Evolutionary conservation across 2,797 vertebrate genomes (phyloP).

Genomic region (Pristis pectinata): DNA sequence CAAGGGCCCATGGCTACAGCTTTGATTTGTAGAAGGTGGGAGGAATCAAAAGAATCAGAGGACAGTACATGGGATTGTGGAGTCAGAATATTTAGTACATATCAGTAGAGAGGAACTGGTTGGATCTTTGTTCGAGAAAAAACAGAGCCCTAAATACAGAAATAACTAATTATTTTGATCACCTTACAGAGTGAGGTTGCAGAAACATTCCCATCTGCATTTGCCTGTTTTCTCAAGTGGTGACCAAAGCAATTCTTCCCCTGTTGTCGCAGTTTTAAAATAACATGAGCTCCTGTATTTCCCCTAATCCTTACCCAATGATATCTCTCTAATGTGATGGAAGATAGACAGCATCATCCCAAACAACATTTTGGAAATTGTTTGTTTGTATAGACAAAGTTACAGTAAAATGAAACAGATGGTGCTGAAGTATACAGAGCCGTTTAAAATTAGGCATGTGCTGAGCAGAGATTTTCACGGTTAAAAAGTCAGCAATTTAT

Average conservation of each 20-base stretch:
- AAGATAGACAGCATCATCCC: background rate
- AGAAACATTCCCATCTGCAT: background rate
- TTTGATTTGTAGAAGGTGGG: too few relatives aligned
- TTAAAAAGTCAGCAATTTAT: background rate
- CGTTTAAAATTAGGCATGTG: background rate
- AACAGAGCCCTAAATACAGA: too few relatives aligned
- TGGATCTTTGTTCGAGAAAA: too few relatives aligned
- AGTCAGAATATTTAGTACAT: too few relatives aligned
- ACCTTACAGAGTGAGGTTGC: background rate
- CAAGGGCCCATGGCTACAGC: too few relatives aligned
- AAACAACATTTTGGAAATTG: background rate
- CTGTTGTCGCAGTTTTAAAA: background rate
- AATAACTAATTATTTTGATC: background rate
- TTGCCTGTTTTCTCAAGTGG: background rate
- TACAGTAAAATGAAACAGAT: slow-evolving; percentile 5
- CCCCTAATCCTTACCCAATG: background rate
- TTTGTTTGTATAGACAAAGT: background rate
- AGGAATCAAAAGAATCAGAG: too few relatives aligned
- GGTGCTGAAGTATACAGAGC: background rate
- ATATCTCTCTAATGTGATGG: background rate
- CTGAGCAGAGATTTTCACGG: background rate
- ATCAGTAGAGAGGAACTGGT: too few relatives aligned
- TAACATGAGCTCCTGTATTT: background rate
- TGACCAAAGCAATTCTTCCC: background rate
- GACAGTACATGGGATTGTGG: too few relatives aligned